phyloP scores from a whole-genome alignment of 2,797 vertebrate species.

The Pseudopleuronectes americanus region DNA sequence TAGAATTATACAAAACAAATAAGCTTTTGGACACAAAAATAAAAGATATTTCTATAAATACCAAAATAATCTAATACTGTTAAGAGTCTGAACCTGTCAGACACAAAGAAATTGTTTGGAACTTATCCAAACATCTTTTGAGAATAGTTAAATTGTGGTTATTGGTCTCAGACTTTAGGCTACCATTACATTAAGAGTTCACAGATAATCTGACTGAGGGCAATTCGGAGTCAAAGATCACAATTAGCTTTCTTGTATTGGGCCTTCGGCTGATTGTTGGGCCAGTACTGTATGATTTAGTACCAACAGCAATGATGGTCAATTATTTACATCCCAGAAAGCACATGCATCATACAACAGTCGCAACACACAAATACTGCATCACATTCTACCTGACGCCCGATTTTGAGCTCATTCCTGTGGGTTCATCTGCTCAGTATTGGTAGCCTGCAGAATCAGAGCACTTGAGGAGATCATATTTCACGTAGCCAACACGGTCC shows the following conservation, averaged over 20 bases:
- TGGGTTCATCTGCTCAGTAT: slow-evolving; percentile 43
- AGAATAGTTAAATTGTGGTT: slow-evolving; percentile 42
- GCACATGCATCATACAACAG: slow-evolving; percentile 50
- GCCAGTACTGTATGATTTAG: slow-evolving; percentile 17
- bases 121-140: slow-evolving; percentile 39
- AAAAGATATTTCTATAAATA: slow-evolving; percentile 74
- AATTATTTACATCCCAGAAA: slow-evolving; percentile 62
- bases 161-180: slow-evolving; percentile 33
- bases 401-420: slow-evolving; percentile 38
- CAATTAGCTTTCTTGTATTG: slow-evolving; percentile 35
- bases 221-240: slow-evolving; percentile 15
- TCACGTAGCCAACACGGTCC: slow-evolving; percentile 91
- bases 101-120: slow-evolving; percentile 53
- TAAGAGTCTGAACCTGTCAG: slow-evolving; percentile 82
- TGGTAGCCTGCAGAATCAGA: slow-evolving; percentile 60
- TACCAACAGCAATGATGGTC: slow-evolving; percentile 33
- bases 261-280: slow-evolving; percentile 35
- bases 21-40: slow-evolving; percentile 66
- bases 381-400: slow-evolving; percentile 48
- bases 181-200: slow-evolving; percentile 44
- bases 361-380: slow-evolving; percentile 42
- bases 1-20: slow-evolving; percentile 71
- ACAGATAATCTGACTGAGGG: slow-evolving; percentile 56
- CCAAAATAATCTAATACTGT: slow-evolving; percentile 72
- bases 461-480: slow-evolving; percentile 91